A percentile compares a stretch with the other conserved stretches of the same genome.
phyloP scores from a whole-genome alignment of 2,888 invertebrate species.

The Alsophila aescularia region DNA sequence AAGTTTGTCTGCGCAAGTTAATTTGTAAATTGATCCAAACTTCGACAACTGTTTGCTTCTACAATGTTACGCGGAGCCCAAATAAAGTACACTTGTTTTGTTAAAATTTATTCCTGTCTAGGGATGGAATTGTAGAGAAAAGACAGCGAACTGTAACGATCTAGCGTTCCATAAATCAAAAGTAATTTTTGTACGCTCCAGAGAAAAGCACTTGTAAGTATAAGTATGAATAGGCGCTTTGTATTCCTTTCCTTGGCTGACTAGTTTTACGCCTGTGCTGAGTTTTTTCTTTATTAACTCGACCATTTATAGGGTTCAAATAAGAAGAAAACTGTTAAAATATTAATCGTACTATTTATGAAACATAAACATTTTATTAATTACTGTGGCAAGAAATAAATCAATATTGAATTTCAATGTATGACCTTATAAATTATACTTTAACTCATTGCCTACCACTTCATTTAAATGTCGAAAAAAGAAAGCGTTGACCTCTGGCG shows the following conservation, averaged over 20 bases:
- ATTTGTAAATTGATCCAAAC: no score
- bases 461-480: no score
- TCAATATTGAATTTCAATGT: no score
- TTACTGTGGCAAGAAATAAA: no score
- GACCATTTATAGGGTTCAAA: no score
- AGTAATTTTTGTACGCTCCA: constrained; percentile 17
- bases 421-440: no score
- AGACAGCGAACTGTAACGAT: constrained; percentile 13
- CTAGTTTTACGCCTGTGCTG: not conserved
- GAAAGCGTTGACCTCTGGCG: no score
- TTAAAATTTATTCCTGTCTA: constrained; percentile 19
- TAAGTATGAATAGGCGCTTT: constrained; percentile 11
- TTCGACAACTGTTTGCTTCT: constrained; percentile 9
- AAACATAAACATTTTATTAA: no score
- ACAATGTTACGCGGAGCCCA: not conserved
- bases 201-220: constrained; percentile 12
- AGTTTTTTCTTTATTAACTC: not conserved
- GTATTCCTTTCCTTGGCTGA: constrained; percentile 6
- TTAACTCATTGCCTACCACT: no score
- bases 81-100: constrained; percentile 16
- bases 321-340: no score
- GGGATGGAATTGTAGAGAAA: constrained; percentile 16
- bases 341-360: no score
- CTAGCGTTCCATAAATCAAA: constrained; percentile 25
- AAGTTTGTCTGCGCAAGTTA: no score